Evolutionary conservation across 2,888 invertebrate genomes (phyloP), one percentile per base, ranked within the genome.

Genomic region (Notocelia uddmanniana): DNA sequence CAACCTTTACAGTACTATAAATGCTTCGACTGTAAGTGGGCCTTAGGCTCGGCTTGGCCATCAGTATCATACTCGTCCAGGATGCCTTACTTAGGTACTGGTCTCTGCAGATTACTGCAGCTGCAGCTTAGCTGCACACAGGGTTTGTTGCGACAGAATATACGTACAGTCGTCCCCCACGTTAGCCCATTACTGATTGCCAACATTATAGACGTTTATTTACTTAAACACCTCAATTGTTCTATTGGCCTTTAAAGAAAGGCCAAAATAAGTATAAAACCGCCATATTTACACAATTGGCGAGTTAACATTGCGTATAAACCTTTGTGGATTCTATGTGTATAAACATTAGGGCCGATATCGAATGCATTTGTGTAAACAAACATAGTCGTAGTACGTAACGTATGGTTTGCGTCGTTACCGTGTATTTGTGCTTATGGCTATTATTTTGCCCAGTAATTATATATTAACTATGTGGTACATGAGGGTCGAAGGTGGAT

Each of bases 231-330:
- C 34, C 18, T 21, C 37, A 59, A n/a, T 26, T 10, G n/a, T 62
- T 45, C 23, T 48, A 62, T 48, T 62, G 48, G 50, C 50, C 62
- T 63, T 60, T 48, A 48, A 41, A 31, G 48, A 50, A 63, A 63
- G 62, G 31, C 50, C 31, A 50, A 31, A 19, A 50, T 48, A 13
- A 31, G 48, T 50, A 26, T 18, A 48, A 45, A 48, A 48, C 48
- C 18, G 26, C 23, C 48, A 62, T 50, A 62, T 62, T 62, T 62
- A 50, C 18, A 19, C 62, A 62, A 19, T 19, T 62, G 62, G 45
- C 19, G 1, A 2, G 8, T 62, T 26, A 34, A 21, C 41, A 13
- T 19, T 31, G 48, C 31, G 26, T 8, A 6, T 26, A 62, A 48
- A 11, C 31, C 26, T 34, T 31, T 48, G 23, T 48, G 26, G 31